Percentiles rank a stretch among this genome's conserved stretches.
Evolutionary conservation across 2,888 invertebrate species (phyloP).

Genomic region (Psylliodes chrysocephalus): DNA sequence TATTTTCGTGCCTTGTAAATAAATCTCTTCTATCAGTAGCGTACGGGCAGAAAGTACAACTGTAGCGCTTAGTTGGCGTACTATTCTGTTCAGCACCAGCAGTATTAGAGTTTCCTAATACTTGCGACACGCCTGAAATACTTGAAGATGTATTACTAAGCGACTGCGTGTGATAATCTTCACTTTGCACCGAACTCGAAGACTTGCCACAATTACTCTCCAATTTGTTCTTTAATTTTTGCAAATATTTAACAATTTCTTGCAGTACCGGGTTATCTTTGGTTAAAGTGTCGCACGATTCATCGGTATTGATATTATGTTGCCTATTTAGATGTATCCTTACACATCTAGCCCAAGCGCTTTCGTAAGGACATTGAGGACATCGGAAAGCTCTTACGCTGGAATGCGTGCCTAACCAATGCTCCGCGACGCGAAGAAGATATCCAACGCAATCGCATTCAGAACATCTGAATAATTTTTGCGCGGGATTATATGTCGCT

Average conservation of each 20-base stretch:
- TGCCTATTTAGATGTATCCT: conserved; percentile 78
- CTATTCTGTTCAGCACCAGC: conserved; percentile 47
- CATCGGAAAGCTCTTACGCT: conserved; percentile 73
- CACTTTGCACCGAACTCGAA: conserved; percentile 39
- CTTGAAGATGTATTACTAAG: conserved; percentile 37
- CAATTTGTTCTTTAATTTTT: conserved; percentile 74
- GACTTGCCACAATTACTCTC: conserved; percentile 63
- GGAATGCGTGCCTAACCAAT: conserved; percentile 81
- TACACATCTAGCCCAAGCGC: conserved; percentile 81
- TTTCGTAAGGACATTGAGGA: conserved; percentile 78
- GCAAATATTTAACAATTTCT: conserved; percentile 78
- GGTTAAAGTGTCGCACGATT: conserved; percentile 68
- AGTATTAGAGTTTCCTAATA: conserved; percentile 47
- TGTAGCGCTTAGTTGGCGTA: conserved; percentile 74
- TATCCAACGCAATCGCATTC: conserved; percentile 83
- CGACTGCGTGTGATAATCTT: conserved; percentile 47
- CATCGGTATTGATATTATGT: conserved; percentile 75
- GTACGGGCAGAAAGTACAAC: conserved; percentile 88
- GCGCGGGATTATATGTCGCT: conserved; percentile 81
- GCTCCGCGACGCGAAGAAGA: conserved; percentile 78
- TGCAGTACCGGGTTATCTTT: conserved; percentile 80
- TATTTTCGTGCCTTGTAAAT: conserved; percentile 92
- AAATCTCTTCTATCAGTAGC: conserved; percentile 91
- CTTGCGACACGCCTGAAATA: conserved; percentile 43
- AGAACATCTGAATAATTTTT: conserved; percentile 78